Conservation (phyloP, 2,113 vertebrate genomes). For the Scytalopus superciliaris region DNA sequence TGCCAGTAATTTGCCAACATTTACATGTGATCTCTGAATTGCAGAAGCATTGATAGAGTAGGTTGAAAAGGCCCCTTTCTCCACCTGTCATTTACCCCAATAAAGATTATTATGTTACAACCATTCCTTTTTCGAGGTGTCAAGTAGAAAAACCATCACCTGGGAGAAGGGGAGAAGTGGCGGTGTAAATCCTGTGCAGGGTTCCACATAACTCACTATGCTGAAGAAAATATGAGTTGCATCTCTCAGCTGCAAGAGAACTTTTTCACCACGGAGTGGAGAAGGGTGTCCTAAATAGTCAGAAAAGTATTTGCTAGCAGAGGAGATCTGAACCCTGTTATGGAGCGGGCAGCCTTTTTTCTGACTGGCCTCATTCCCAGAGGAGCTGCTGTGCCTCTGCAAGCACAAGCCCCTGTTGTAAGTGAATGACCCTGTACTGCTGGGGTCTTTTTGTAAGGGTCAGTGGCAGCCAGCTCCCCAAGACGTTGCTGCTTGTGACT, state of each 20-base stretch:
- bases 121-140: conserved; percentile 28
- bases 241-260: background rate
- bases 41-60: background rate
- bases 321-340: background rate
- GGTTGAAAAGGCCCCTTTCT: conserved; percentile 10
- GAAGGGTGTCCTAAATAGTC: background rate
- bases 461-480: background rate
- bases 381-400: fast-evolving
- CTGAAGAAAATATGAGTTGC: background rate
- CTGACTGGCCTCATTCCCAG: background rate
- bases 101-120: conserved; percentile 7
- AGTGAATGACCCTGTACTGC: fast-evolving
- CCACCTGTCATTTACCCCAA: background rate
- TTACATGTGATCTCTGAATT: conserved; percentile 40
- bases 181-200: background rate
- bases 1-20: background rate
- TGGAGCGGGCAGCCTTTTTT: background rate
- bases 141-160: background rate
- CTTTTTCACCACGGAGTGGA: fast-evolving
- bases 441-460: background rate
- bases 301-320: background rate
- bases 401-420: background rate
- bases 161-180: background rate
- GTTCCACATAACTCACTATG: background rate
- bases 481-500: background rate